Conservation (phyloP, 2,888 invertebrate species). For the Acleris laterana region DNA sequence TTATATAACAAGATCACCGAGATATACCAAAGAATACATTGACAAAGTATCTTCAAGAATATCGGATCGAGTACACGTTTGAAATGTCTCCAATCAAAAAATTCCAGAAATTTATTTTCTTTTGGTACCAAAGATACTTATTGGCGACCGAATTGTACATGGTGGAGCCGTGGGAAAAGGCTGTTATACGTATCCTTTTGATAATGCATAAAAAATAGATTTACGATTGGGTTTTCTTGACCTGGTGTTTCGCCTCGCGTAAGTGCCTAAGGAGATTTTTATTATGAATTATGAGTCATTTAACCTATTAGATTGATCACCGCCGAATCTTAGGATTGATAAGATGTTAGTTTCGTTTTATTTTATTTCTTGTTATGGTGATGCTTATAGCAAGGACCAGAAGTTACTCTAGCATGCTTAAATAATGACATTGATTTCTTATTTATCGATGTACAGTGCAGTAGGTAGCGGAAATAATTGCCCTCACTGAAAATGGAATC, state of each 20-base stretch:
- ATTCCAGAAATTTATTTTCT: slow-evolving; percentile 73
- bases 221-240: not conserved
- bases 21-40: no score
- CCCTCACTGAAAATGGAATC: no score
- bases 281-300: not conserved
- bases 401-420: no score
- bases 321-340: no score
- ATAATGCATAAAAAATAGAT: slow-evolving; percentile 23
- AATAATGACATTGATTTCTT: not conserved
- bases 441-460: not conserved
- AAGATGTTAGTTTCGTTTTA: no score
- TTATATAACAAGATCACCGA: no score
- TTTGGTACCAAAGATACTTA: slow-evolving; percentile 86
- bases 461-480: not conserved
- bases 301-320: no score
- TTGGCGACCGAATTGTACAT: slow-evolving; percentile 86
- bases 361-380: no score
- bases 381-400: no score
- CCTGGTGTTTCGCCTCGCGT: not conserved
- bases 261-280: not conserved
- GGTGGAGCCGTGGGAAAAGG: slow-evolving; percentile 87
- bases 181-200: slow-evolving; percentile 87
- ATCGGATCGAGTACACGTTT: not conserved
- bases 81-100: slow-evolving; percentile 62
- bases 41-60: no score